phyloP scores from a whole-genome alignment of 1,140 invertebrate genomes.

The Halictus rubicundus region DNA sequence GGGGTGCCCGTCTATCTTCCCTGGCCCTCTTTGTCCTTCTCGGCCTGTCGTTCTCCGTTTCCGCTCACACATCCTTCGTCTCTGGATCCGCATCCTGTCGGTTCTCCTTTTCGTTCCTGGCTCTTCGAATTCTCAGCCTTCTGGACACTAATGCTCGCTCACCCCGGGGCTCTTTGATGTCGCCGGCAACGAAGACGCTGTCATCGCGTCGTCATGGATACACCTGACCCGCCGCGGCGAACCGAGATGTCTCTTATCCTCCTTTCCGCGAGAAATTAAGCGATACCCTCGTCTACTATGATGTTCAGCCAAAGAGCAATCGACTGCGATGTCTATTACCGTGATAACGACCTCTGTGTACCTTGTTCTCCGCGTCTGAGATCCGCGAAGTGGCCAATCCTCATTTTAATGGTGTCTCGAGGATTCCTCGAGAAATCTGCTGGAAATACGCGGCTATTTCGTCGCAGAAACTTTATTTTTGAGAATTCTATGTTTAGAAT shows the following conservation, averaged over 20 bases:
- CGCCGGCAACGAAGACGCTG: constrained; percentile 49
- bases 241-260: constrained; percentile 2
- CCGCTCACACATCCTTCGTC: constrained; percentile 15
- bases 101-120: constrained; percentile 14
- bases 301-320: constrained; percentile 6
- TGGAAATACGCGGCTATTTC: too few species aligned
- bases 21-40: constrained; percentile 36
- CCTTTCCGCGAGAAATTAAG: constrained; percentile 50
- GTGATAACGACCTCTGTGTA: neutral
- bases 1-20: constrained; percentile 42
- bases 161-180: constrained; percentile 61
- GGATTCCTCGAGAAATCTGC: neutral
- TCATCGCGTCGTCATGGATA: constrained; percentile 62
- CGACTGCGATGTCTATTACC: constrained; percentile 28
- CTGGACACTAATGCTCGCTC: constrained; percentile 49
- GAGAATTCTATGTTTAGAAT: too few species aligned
- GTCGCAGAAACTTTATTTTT: too few species aligned
- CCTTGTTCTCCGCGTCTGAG: neutral
- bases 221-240: constrained; percentile 23
- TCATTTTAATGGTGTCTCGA: neutral
- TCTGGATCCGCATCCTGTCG: neutral
- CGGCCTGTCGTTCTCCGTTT: constrained; percentile 22
- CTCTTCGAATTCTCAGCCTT: constrained; percentile 58
- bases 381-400: neutral
- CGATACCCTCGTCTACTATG: constrained; percentile 8